Conservation (phyloP, 2,797 vertebrate species). For the Echeneis naucrates region DNA sequence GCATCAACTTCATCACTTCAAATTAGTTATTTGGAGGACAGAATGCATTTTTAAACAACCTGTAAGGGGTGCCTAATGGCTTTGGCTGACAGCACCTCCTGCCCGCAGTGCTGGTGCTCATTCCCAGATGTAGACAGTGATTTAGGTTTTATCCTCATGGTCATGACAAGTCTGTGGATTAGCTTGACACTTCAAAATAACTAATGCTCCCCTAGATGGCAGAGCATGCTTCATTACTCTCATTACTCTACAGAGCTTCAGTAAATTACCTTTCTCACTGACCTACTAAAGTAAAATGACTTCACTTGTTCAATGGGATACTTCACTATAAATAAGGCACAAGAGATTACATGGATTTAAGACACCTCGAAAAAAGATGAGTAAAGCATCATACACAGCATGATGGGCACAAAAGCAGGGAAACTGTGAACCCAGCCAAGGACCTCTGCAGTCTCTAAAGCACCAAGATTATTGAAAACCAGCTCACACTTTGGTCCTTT, state of each 20-base stretch:
- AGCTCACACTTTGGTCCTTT: constrained; percentile 62
- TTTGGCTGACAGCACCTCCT: constrained; percentile 26
- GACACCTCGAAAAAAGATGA: constrained; percentile 19
- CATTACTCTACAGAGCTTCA: constrained; percentile 71
- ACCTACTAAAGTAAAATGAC: constrained; percentile 68
- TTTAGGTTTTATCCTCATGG: constrained; percentile 46
- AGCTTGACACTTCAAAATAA: constrained; percentile 71
- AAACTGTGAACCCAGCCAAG: constrained; percentile 39
- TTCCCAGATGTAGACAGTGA: constrained; percentile 46
- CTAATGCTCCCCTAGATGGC: constrained; percentile 68
- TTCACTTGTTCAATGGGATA: constrained; percentile 71
- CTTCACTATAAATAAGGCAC: constrained; percentile 68
- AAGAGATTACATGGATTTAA: constrained; percentile 40
- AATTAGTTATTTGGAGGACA: constrained; percentile 40
- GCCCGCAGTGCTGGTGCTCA: constrained; percentile 9
- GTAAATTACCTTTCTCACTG: constrained; percentile 73
- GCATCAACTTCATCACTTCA: constrained; percentile 30
- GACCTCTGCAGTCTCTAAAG: constrained; percentile 42
- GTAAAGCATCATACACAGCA: constrained; percentile 27
- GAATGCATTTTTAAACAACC: constrained; percentile 57
- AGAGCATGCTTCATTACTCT: constrained; percentile 77
- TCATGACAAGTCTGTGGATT: constrained; percentile 61
- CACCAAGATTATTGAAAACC: constrained; percentile 68
- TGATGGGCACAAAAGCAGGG: constrained; percentile 16
- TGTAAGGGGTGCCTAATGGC: constrained; percentile 38